Evolutionary conservation across 35 echinoderm and acorn worm genomes (phyloP).

Genomic region (Apostichopus parvimensis): DNA sequence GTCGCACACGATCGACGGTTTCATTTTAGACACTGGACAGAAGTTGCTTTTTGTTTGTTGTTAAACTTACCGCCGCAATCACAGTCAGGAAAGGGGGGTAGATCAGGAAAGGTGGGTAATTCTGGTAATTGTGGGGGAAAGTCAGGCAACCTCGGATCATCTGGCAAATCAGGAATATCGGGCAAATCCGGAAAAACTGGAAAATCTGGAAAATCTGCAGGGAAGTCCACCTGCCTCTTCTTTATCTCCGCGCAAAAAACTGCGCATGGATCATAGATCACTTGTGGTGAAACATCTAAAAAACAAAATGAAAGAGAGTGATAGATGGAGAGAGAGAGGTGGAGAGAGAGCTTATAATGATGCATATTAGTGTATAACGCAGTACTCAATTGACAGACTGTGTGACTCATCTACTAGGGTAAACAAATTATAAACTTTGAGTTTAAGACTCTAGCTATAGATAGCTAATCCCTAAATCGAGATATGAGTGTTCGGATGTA

Average conservation of each 20-base stretch:
- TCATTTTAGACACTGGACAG: not conserved
- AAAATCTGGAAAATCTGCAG: not conserved
- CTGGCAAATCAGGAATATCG: not conserved
- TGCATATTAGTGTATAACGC: too few species aligned
- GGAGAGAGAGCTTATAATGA: not conserved
- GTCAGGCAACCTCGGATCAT: not conserved
- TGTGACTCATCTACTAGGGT: too few species aligned
- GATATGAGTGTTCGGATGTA: too few species aligned
- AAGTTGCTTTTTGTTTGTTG: not conserved
- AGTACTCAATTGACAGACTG: not conserved
- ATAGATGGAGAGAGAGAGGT: too few species aligned
- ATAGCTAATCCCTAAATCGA: too few species aligned
- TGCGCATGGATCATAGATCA: not conserved
- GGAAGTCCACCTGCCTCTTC: not conserved
- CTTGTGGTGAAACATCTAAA: not conserved
- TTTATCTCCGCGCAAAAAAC: not conserved
- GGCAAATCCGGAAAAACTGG: not conserved
- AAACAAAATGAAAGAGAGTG: not conserved
- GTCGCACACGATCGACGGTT: not conserved
- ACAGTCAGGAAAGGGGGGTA: not conserved
- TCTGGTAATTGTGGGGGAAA: not conserved
- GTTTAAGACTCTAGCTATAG: too few species aligned
- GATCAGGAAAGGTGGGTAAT: not conserved
- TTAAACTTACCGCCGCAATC: not conserved
- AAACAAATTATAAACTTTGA: too few species aligned